Evolutionary conservation across 2,113 vertebrate species (phyloP).

Genomic region (Ellobius talpinus): DNA sequence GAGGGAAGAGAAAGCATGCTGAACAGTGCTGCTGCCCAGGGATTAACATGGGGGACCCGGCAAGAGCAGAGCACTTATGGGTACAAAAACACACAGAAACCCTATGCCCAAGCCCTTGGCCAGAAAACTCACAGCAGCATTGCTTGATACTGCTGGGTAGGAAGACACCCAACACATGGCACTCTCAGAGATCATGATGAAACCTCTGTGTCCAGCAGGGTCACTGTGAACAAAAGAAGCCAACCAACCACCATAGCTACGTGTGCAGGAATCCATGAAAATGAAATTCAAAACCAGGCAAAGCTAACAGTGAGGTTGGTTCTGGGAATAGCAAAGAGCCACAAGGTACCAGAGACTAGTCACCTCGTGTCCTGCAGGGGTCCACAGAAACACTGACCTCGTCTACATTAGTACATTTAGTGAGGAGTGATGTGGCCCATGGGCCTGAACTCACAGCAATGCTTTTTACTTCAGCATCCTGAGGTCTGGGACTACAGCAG

Average conservation of each 20-base stretch:
- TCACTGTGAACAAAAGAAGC: neutral
- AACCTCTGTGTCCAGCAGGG: neutral
- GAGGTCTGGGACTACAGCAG: neutral
- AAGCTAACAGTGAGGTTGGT: neutral
- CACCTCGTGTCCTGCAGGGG: neutral
- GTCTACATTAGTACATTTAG: neutral
- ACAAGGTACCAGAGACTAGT: neutral
- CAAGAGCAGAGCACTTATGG: neutral
- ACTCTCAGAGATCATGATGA: too few species aligned
- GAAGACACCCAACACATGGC: too few species aligned
- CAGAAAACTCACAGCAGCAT: neutral
- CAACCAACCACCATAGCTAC: neutral
- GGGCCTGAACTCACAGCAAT: neutral
- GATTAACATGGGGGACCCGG: accelerated
- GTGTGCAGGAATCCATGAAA: too few species aligned
- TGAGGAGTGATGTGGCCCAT: neutral
- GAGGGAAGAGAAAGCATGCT: neutral
- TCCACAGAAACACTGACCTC: neutral
- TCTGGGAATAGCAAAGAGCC: too few species aligned
- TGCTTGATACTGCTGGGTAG: neutral
- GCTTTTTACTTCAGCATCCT: neutral
- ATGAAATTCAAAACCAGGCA: neutral
- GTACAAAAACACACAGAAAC: neutral
- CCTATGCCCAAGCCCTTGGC: neutral
- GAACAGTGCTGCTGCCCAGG: neutral